Percentiles rank a stretch among this genome's conserved stretches.
These are phyloP conservation scores for Balanococcus diminutus DNA, from an alignment of 2,888 invertebrate species.

Conservation along the genomic window DNA sequence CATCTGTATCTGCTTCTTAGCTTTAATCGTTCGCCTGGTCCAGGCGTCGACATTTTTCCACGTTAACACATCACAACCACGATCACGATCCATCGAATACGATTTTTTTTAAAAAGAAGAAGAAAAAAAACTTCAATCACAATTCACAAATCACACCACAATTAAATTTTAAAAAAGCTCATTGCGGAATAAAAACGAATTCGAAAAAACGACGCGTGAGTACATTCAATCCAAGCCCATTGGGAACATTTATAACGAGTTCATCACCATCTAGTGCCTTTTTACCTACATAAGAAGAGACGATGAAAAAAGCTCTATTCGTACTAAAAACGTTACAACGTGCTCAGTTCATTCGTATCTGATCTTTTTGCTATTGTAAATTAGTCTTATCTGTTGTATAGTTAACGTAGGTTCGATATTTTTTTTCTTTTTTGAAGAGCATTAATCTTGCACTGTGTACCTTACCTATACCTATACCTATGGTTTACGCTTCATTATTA, in stretches of 20 bases:
- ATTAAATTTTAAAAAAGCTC: not conserved
- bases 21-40: not conserved
- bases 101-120: too few relatives aligned
- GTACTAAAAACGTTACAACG: not conserved
- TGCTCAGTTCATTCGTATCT: not conserved
- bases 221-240: not conserved
- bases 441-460: not conserved
- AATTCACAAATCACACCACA: not conserved
- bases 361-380: not conserved
- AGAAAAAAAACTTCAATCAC: not conserved
- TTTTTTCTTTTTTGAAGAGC: not conserved
- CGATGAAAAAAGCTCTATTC: not conserved
- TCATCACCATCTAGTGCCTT: not conserved
- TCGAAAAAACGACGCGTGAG: not conserved
- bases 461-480: not conserved
- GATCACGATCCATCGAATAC: not conserved
- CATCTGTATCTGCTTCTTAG: not conserved
- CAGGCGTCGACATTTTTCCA: conserved; percentile 10
- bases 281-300: not conserved
- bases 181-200: not conserved
- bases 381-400: not conserved
- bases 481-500: not conserved
- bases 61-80: not conserved
- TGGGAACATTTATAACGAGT: not conserved
- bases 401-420: too few relatives aligned